Conservation (phyloP, 2,113 vertebrate species). For the Misgurnus mizolepis region DNA sequence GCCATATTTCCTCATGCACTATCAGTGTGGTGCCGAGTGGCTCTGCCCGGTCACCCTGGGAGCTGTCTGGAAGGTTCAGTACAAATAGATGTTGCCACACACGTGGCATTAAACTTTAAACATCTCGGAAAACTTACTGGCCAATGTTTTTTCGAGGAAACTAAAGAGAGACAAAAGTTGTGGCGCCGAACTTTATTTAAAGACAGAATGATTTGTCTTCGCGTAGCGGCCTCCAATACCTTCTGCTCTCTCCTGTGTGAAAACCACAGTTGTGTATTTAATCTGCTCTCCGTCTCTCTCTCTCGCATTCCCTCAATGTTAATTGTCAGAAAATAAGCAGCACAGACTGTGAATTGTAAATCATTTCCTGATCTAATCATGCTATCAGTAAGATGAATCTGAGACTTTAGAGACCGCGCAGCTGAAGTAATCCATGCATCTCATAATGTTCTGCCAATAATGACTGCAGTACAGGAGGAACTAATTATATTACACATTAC, state of each 20-base stretch:
- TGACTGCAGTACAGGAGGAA: conserved; percentile 56
- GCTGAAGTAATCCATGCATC: conserved; percentile 46
- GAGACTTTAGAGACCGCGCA: conserved; percentile 19
- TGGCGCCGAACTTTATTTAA: background rate
- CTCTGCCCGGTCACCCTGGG: conserved; percentile 55
- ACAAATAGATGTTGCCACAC: conserved; percentile 56
- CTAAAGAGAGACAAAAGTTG: background rate
- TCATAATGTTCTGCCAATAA: conserved; percentile 61
- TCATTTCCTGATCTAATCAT: conserved; percentile 55
- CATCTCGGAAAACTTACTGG: conserved; percentile 51
- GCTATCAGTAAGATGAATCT: conserved; percentile 54
- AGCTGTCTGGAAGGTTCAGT: conserved; percentile 54
- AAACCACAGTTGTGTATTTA: background rate
- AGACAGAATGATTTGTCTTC: background rate
- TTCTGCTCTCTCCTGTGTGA: conserved; percentile 16
- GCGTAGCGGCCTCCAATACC: background rate
- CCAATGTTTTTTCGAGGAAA: background rate
- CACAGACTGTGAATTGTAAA: conserved; percentile 56
- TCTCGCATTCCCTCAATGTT: conserved; percentile 36
- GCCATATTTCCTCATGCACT: conserved; percentile 67
- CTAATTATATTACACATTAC: conserved; percentile 60
- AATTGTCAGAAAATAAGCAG: conserved; percentile 58
- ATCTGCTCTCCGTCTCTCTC: conserved; percentile 27
- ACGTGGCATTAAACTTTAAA: conserved; percentile 63
- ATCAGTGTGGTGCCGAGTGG: conserved; percentile 61